Evolutionary conservation across 2,113 vertebrate species (phyloP).

Genomic region (Tenrec ecaudatus): DNA sequence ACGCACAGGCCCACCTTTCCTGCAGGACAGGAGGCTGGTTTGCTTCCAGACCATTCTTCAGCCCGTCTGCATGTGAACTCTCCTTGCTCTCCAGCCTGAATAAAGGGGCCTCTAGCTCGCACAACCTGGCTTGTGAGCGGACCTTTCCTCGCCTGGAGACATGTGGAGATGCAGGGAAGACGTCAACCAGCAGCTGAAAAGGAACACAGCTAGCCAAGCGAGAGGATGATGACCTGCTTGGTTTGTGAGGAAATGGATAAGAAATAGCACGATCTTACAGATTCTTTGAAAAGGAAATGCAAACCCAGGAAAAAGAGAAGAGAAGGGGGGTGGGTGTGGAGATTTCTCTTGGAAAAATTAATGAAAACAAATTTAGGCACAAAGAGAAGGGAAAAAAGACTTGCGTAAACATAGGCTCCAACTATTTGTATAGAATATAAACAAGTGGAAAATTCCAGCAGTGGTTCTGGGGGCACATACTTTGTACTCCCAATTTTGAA

Average conservation of each 20-base stretch:
- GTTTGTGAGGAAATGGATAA: slow-evolving; percentile 65
- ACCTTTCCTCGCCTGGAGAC: not conserved
- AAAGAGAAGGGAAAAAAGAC: slow-evolving; percentile 41
- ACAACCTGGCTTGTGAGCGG: not conserved
- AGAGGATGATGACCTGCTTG: slow-evolving; percentile 4
- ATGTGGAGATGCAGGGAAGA: slow-evolving; percentile 4
- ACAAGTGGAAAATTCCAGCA: slow-evolving; percentile 75
- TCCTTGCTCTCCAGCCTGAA: not conserved
- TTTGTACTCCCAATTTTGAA: slow-evolving; percentile 55
- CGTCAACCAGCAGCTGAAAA: not conserved
- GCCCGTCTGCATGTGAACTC: too few relatives aligned
- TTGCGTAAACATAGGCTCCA: slow-evolving; percentile 69
- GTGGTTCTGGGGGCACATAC: not conserved
- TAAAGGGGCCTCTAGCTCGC: not conserved
- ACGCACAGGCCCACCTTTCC: rapidly evolving
- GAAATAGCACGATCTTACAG: slow-evolving; percentile 46
- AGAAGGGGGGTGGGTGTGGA: slow-evolving; percentile 13
- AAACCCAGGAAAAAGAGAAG: slow-evolving; percentile 43
- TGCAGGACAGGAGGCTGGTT: not conserved
- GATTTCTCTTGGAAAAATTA: slow-evolving; percentile 69
- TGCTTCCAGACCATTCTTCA: not conserved
- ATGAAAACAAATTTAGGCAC: slow-evolving; percentile 76
- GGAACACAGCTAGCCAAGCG: not conserved
- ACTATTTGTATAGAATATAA: slow-evolving; percentile 69
- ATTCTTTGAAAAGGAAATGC: slow-evolving; percentile 62